phyloP scores from a whole-genome alignment of 2,797 vertebrate species.

The Lithobates sylvaticus region DNA sequence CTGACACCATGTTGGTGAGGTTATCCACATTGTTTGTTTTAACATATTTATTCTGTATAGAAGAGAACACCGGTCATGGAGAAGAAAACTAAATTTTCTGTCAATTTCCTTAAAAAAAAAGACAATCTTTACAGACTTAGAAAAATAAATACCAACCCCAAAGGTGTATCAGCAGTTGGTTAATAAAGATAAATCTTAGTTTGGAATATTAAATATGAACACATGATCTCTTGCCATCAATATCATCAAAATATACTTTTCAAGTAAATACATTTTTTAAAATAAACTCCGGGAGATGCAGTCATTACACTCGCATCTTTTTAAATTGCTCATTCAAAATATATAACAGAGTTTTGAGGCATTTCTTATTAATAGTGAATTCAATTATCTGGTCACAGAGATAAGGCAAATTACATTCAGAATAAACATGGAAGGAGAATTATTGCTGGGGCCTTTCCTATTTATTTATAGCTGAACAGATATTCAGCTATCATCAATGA shows the following conservation, averaged over 20 bases:
- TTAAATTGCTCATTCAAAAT: slow-evolving; percentile 32
- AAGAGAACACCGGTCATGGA: too few relatives aligned
- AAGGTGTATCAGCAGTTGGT: too few relatives aligned
- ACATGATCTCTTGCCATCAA: neutral
- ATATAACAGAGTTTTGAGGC: slow-evolving; percentile 30
- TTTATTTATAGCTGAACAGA: slow-evolving; percentile 52
- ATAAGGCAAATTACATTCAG: slow-evolving; percentile 59
- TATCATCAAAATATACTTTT: neutral
- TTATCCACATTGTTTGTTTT: too few relatives aligned
- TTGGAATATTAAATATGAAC: neutral
- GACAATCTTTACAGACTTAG: too few relatives aligned
- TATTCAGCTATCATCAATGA: slow-evolving; percentile 59
- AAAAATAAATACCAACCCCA: too few relatives aligned
- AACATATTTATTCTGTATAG: too few relatives aligned
- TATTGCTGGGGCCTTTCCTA: slow-evolving; percentile 38
- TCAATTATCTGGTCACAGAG: slow-evolving; percentile 54
- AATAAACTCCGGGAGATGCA: neutral
- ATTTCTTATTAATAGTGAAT: slow-evolving; percentile 56
- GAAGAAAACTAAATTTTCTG: too few relatives aligned
- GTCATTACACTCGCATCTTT: slow-evolving; percentile 14
- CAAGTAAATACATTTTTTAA: neutral
- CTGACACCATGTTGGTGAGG: too few relatives aligned
- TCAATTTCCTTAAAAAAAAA: too few relatives aligned
- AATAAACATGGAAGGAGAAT: slow-evolving; percentile 54
- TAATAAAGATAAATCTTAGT: slow-evolving; percentile 19